These are phyloP conservation scores for Tricholaema leucomelas DNA, from an alignment of 2,113 vertebrate species.

Conservation along the genomic window DNA sequence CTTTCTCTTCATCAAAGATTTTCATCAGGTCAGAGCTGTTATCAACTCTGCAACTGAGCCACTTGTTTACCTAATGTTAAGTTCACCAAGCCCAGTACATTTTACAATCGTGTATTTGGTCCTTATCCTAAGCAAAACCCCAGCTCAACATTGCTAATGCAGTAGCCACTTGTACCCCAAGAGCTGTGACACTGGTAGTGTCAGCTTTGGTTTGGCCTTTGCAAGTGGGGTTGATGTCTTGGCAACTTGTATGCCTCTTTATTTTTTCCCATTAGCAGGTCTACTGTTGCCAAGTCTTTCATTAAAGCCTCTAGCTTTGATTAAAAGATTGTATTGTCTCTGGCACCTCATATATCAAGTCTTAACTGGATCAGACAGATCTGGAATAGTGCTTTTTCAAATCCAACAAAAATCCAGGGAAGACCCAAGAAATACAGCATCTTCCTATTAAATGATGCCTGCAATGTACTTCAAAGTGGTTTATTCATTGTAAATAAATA, in stretches of 20 bases:
- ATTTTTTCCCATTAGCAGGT: not conserved
- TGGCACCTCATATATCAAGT: accelerated
- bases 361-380: not conserved
- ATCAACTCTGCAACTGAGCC: not conserved
- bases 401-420: not conserved
- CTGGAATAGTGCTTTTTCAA: not conserved
- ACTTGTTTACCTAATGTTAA: not conserved
- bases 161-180: not conserved
- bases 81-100: not conserved
- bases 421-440: not conserved
- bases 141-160: not conserved
- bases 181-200: not conserved
- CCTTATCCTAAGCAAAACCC: not conserved
- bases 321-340: not conserved
- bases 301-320: not conserved
- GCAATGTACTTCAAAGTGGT: not conserved
- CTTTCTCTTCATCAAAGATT: not conserved
- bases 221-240: not conserved
- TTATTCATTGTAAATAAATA: not conserved
- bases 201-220: not conserved
- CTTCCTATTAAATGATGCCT: not conserved
- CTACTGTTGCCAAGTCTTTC: not conserved
- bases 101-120: not conserved
- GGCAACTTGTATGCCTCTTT: not conserved
- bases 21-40: not conserved